Conservation (phyloP, 2,797 vertebrate genomes). For the Epinephelus malabaricus region DNA sequence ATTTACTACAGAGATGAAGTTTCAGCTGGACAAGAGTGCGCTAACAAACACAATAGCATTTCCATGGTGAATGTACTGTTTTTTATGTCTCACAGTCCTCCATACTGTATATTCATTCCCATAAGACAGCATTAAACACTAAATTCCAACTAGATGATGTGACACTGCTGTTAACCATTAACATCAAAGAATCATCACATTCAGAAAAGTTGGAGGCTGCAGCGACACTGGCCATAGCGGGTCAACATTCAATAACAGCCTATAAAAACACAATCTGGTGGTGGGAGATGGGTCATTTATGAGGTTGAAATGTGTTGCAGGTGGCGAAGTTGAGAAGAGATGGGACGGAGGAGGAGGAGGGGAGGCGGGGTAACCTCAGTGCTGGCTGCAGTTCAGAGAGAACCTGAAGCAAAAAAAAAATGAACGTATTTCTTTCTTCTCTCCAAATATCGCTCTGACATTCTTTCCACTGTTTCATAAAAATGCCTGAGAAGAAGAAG, state of each 20-base stretch:
- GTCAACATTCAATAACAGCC: conserved; percentile 73
- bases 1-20: conserved; percentile 6
- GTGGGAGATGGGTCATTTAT: conserved; percentile 87
- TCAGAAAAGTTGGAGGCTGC: conserved; percentile 48
- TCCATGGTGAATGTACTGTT: background rate
- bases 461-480: conserved; percentile 87
- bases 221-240: conserved; percentile 60
- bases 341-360: conserved; percentile 52
- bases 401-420: conserved; percentile 80
- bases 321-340: conserved; percentile 83
- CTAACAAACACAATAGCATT: background rate
- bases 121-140: conserved; percentile 38
- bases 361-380: conserved; percentile 74
- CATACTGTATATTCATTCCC: conserved; percentile 28
- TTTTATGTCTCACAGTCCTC: conserved; percentile 1
- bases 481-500: conserved; percentile 83
- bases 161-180: conserved; percentile 56
- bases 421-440: conserved; percentile 84
- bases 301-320: conserved; percentile 91
- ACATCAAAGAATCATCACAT: conserved; percentile 64
- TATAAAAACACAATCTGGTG: conserved; percentile 79
- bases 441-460: conserved; percentile 84
- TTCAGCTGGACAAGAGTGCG: background rate
- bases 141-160: conserved; percentile 48
- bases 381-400: conserved; percentile 85